Percentiles rank a stretch among this genome's conserved stretches.
Evolutionary conservation across 2,888 invertebrate genomes (phyloP).

Genomic region (Incurvaria masculella): DNA sequence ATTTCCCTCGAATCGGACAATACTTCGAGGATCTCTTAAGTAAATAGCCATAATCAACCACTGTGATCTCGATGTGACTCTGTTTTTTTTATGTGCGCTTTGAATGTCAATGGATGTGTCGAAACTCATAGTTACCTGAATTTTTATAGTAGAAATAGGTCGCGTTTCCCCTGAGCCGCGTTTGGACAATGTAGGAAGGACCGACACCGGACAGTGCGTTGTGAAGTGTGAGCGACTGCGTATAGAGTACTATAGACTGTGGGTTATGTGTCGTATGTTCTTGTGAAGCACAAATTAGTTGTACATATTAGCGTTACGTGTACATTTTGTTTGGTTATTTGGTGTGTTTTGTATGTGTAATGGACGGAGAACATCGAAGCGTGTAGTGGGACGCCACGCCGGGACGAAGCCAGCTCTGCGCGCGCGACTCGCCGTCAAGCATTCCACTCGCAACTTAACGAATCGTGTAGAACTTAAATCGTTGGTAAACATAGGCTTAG

Average conservation of each 20-base stretch:
- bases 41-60: conserved; percentile 47
- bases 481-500: conserved; percentile 32
- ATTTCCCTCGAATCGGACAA: conserved; percentile 20
- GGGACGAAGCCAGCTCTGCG: conserved; percentile 38
- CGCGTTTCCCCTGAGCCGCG: background rate
- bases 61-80: conserved; percentile 46
- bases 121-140: conserved; percentile 43
- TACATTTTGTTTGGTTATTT: conserved; percentile 38
- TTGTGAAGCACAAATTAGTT: conserved; percentile 51
- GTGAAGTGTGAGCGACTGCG: conserved; percentile 18
- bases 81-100: conserved; percentile 50
- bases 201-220: conserved; percentile 25
- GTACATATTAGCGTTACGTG: conserved; percentile 53
- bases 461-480: conserved; percentile 34
- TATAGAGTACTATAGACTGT: conserved; percentile 16
- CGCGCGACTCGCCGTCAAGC: conserved; percentile 32
- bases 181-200: conserved; percentile 28
- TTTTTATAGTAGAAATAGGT: conserved; percentile 24
- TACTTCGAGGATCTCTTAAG: conserved; percentile 22
- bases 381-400: conserved; percentile 16
- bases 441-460: conserved; percentile 48
- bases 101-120: conserved; percentile 45
- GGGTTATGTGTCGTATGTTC: conserved; percentile 33
- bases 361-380: background rate
- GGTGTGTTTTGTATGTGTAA: conserved; percentile 2